A percentile compares a stretch with the other conserved stretches of the same genome.
Evolutionary conservation across 2,888 invertebrate genomes (phyloP).

Genomic region (Drosophila sordidapex): DNA sequence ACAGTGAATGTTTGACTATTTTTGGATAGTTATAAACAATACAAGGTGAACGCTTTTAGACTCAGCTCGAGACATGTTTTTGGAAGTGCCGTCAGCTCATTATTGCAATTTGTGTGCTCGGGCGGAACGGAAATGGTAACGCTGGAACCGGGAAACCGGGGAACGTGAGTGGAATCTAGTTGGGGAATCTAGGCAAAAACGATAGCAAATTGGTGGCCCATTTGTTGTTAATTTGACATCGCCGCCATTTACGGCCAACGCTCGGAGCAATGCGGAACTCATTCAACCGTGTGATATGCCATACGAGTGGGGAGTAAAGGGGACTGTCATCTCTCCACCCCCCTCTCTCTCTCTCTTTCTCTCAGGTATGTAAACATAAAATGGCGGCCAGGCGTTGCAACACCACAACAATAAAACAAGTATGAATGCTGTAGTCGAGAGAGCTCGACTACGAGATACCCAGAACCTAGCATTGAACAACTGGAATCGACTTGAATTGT

Average conservation of each 20-base stretch:
- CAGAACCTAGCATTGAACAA: not conserved
- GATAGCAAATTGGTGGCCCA: slow-evolving; percentile 23
- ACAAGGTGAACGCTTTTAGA: not conserved
- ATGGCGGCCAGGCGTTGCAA: slow-evolving; percentile 31
- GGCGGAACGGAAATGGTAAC: slow-evolving; percentile 42
- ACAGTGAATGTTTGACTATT: not conserved
- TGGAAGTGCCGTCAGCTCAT: slow-evolving; percentile 8
- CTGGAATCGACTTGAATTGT: not conserved
- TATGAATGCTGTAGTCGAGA: not conserved
- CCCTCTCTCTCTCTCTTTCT: not conserved
- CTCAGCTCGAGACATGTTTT: slow-evolving; percentile 5
- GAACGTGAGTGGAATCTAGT: not conserved
- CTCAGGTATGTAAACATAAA: slow-evolving; percentile 16
- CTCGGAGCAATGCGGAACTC: slow-evolving; percentile 29
- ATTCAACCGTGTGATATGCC: slow-evolving; percentile 62
- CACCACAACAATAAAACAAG: not conserved
- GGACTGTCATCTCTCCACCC: too few relatives aligned
- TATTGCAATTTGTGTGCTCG: slow-evolving; percentile 46
- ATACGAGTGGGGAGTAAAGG: not conserved
- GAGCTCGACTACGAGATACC: not conserved
- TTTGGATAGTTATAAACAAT: not conserved
- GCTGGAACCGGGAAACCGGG: not conserved
- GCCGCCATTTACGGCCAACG: slow-evolving; percentile 32
- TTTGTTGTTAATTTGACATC: slow-evolving; percentile 59
- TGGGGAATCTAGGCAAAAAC: not conserved